Conservation (phyloP, 2,888 invertebrate species). For the Tethea ocularis region DNA sequence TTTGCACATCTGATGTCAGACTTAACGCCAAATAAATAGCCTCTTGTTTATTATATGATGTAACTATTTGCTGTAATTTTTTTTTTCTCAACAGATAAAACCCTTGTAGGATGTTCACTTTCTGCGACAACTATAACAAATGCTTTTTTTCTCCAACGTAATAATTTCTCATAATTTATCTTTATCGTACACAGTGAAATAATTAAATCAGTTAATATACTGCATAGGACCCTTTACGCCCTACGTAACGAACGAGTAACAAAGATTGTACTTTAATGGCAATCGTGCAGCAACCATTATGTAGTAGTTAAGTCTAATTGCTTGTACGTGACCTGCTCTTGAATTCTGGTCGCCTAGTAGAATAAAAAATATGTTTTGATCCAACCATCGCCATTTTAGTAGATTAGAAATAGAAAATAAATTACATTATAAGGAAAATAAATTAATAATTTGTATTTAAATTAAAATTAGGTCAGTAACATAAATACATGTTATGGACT, state of each 20-base stretch:
- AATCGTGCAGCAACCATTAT: conserved; percentile 6
- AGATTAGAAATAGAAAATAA: neutral
- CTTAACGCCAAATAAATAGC: neutral
- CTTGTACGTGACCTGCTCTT: conserved; percentile 28
- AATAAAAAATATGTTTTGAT: neutral
- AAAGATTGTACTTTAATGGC: conserved; percentile 3
- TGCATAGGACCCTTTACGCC: neutral
- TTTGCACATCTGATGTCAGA: conserved; percentile 40
- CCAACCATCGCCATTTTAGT: neutral
- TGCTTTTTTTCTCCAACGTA: too few species aligned
- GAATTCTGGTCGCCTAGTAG: conserved; percentile 18
- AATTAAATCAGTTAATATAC: too few species aligned
- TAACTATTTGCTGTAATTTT: too few species aligned
- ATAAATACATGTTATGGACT: too few species aligned
- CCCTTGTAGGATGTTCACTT: too few species aligned
- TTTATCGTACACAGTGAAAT: neutral
- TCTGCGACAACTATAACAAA: too few species aligned
- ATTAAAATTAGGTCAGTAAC: too few species aligned
- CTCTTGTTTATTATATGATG: too few species aligned
- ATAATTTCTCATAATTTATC: neutral
- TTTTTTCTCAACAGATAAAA: too few species aligned
- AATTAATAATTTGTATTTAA: too few species aligned
- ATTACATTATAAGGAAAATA: too few species aligned
- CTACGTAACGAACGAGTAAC: neutral
- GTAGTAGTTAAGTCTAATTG: conserved; percentile 28